phyloP scores from a whole-genome alignment of 1,140 invertebrate species.

The Sycophaga agraensis region DNA sequence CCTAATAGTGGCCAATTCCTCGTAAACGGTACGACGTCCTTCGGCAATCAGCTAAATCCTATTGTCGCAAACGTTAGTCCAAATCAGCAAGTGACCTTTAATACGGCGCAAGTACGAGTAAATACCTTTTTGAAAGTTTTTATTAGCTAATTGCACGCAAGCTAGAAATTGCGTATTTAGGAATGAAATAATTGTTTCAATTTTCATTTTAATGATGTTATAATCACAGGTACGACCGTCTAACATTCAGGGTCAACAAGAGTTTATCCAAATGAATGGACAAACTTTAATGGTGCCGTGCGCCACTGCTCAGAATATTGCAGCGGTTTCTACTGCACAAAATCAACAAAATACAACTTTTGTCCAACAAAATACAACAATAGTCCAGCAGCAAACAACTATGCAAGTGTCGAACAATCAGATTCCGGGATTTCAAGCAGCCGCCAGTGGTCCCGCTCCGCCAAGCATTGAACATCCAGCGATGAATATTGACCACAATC shows the following conservation, averaged over 20 bases:
- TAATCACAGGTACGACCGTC: constrained; percentile 57
- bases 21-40: constrained; percentile 68
- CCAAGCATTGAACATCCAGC: constrained; percentile 50
- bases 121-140: no score
- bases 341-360: constrained; percentile 70
- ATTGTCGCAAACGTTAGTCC: constrained; percentile 73
- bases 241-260: constrained; percentile 63
- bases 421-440: constrained; percentile 52
- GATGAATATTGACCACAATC: constrained; percentile 58
- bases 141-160: no score
- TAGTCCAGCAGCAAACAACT: constrained; percentile 68
- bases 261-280: constrained; percentile 72
- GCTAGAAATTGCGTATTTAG: no score
- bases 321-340: constrained; percentile 60
- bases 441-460: constrained; percentile 37
- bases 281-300: constrained; percentile 78
- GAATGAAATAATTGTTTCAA: neutral
- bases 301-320: constrained; percentile 65
- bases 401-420: constrained; percentile 76
- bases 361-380: constrained; percentile 71
- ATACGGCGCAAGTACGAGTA: constrained; percentile 59
- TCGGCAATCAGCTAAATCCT: constrained; percentile 76
- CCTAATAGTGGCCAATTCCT: constrained; percentile 72
- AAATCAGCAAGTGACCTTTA: constrained; percentile 69
- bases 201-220: neutral